Base-by-base conservation (phyloP, 2,113 vertebrate genomes). In the Ptychochromis oligacanthus region DNA sequence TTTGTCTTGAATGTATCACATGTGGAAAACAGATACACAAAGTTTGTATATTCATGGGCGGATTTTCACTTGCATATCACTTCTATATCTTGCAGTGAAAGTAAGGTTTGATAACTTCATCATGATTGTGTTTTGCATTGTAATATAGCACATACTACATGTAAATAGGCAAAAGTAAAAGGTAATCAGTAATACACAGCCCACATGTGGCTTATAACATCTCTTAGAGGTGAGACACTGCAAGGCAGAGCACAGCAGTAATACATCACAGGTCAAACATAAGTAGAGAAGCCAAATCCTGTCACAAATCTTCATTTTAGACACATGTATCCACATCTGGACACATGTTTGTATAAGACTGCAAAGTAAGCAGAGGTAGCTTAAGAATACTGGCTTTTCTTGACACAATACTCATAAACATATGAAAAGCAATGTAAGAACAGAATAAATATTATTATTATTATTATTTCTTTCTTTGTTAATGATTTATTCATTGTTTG, bases 281-380 rank as follows among this genome's bases (percentile, higher is more conserved):
- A 52, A 52, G 24, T 31, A 31, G 28, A 31, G 24, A 49, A 31
- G 43, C 36, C 20, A 75, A 57, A 64, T 64, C 34, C 46, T 24
- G 56, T 59, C 40, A 20, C 38, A n/a, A 59, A 13, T 13, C 24
- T 46, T 24, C 49, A 46, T 72, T 20, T 20, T 74, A 77, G 60
- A 58, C 54, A 2, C 43, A 46, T 43, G 40, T 4, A 26, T 76
- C 20, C 70, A 87, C 81, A 83, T 83, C 61, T 83, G 85, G 67
- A 60, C 40, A 40, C 76, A 46, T 31, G 55, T 67, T 59, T 52
- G 24, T 52, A 43, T 70, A 20, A 54, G 18, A 20, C 18, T 40
- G 54, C 26, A 36, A 3, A 9, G 52, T 26, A 59, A 34, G 22
- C 14, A 55, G 46, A 17, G 8, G 22, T 12, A 43, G 59, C 59